These are phyloP conservation scores for Perca fluviatilis DNA, from an alignment of 2,113 vertebrate genomes.

Conservation along the genomic window DNA sequence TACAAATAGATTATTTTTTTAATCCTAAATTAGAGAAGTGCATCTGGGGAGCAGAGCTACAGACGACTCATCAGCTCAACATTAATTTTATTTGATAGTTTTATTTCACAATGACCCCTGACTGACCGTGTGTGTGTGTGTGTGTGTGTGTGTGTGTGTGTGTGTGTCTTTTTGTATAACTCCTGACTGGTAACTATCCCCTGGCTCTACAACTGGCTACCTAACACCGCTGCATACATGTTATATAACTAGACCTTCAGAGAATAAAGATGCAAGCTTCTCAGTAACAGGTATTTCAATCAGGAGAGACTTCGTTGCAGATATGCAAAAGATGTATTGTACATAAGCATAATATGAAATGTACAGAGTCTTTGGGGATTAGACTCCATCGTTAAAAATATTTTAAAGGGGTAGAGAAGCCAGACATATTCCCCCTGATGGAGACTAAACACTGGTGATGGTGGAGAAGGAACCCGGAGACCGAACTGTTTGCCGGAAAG, in stretches of 20 bases:
- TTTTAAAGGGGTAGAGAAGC: too few relatives aligned
- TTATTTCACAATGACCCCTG: constrained; percentile 32
- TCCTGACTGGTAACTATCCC: constrained; percentile 48
- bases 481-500: too few relatives aligned
- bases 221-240: constrained; percentile 17
- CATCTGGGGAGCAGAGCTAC: constrained; percentile 20
- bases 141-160: constrained; percentile 7
- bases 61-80: constrained; percentile 11
- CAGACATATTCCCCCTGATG: too few relatives aligned
- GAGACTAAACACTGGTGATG: too few relatives aligned
- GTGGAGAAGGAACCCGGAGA: too few relatives aligned
- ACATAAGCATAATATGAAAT: too few relatives aligned
- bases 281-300: constrained; percentile 46
- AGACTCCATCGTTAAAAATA: too few relatives aligned
- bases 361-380: too few relatives aligned
- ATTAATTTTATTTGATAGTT: constrained; percentile 17
- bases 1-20: constrained; percentile 35
- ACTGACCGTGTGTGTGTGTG: constrained; percentile 7
- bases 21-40: constrained; percentile 51
- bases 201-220: constrained; percentile 27
- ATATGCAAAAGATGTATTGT: too few relatives aligned
- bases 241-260: constrained; percentile 58
- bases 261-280: constrained; percentile 29
- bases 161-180: constrained; percentile 11
- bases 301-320: too few relatives aligned